Base-by-base conservation (phyloP, 1,140 invertebrate genomes). In the Drosophila lacteicornis region DNA sequence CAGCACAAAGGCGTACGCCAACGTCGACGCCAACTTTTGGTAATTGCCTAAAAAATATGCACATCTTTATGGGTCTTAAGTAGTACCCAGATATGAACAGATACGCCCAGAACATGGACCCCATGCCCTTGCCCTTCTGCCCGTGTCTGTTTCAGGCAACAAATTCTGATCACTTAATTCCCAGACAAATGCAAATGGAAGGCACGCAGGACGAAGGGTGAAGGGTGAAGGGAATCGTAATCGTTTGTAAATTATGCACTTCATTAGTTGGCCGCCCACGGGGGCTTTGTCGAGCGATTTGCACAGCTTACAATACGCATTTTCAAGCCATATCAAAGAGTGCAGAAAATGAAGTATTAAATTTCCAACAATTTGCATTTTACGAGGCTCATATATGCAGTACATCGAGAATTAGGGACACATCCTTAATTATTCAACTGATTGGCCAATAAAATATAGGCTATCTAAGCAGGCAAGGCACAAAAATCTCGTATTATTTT, bases 231-330 rank as follows among this genome's bases (percentile, higher is more conserved):
- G 19, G 6, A 61, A 47, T 60, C 9, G 58, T 59, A 80, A 80
- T 75, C 73, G 78, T 76, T 80, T 66, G 61, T 63, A 69, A 76
- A 75, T 80, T 80, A 75, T 80, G 70, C 66, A 80, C 79, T 80
- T 75, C 70, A 69, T 80, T 75, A 75, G 59, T 33, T 50, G 58
- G 43, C 71, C 51, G 71, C 53, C 59, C 3, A 55, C 43, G 40
- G 22, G 59, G 33, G 17, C 63, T 61, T 73, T 75, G 70, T 30
- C 11, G 25, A 63, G 43, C 47, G 57, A 55, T 74, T 73, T 62
- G n/a, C 45, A 17, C 33, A 38, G 65, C 27, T 36, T 51, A 59
- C 30, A 27, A 25, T 22, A 50, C n/a, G 17, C 36, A 22, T 42
- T 40, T 40, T n/a, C 1, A 22, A 13, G 33, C 13, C 33, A 38